Conservation (phyloP, 2,888 invertebrate species). For the Eupithecia dodoneata region DNA sequence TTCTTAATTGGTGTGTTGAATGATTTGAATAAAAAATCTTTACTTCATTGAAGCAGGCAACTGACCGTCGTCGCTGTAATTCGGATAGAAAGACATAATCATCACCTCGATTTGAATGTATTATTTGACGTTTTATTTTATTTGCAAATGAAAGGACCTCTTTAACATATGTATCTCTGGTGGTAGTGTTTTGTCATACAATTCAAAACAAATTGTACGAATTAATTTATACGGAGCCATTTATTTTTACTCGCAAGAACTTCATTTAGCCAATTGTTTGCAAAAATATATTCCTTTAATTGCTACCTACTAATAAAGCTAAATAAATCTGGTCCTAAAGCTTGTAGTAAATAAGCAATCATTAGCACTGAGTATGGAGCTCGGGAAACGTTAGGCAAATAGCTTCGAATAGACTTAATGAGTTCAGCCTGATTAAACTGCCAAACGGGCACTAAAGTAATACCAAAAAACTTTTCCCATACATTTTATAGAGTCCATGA, state of each 20-base stretch:
- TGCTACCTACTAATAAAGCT: neutral
- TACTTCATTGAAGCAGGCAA: no score
- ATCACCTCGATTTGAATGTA: no score
- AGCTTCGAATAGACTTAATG: slow-evolving; percentile 26
- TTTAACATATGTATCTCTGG: no score
- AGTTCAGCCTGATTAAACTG: slow-evolving; percentile 23
- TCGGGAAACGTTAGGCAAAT: slow-evolving; percentile 23
- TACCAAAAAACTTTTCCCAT: no score
- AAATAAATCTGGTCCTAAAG: slow-evolving; percentile 1
- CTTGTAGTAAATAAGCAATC: slow-evolving; percentile 7
- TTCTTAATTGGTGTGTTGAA: no score
- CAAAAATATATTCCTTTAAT: neutral
- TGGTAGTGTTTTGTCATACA: no score
- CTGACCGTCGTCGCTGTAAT: no score
- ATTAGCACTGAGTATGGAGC: slow-evolving; percentile 5
- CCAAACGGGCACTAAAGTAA: slow-evolving; percentile 1
- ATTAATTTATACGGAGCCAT: neutral
- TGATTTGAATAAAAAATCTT: no score
- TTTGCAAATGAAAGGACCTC: no score
- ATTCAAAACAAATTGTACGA: neutral
- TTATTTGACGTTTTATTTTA: no score
- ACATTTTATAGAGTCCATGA: no score
- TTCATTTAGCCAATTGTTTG: neutral
- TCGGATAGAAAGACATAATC: no score
- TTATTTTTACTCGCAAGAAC: neutral